Evolutionary conservation across 2,888 invertebrate genomes (phyloP).

Genomic region (Hetaerina titia): DNA sequence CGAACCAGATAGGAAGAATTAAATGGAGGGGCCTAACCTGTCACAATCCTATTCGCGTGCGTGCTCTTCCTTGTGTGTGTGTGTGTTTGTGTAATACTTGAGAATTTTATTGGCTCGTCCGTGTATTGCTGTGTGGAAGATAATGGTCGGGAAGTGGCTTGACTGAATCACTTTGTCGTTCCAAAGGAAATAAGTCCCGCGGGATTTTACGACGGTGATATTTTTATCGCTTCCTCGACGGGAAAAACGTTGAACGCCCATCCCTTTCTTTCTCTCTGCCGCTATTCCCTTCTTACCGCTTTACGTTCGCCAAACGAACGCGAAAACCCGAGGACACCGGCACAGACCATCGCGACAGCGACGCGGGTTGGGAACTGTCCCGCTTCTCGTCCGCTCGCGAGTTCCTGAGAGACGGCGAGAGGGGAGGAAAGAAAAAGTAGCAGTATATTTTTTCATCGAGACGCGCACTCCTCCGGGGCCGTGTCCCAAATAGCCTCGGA

Average conservation of each 20-base stretch:
- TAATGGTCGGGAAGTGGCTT: not conserved
- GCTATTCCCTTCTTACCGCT: not conserved
- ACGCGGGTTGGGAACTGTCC: not conserved
- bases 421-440: not conserved
- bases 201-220: not conserved
- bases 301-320: not conserved
- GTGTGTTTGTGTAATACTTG: not conserved
- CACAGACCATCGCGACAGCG: not conserved
- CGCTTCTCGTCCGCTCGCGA: not conserved
- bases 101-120: not conserved
- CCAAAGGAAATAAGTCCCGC: too few relatives aligned
- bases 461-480: not conserved
- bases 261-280: not conserved
- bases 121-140: not conserved
- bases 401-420: not conserved
- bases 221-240: not conserved
- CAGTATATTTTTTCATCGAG: not conserved
- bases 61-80: not conserved
- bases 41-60: too few relatives aligned
- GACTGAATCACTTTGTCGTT: not conserved
- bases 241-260: not conserved
- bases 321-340: not conserved
- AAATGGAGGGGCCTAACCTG: not conserved
- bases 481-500: not conserved
- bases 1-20: not conserved